Evolutionary conservation across 2,888 invertebrate genomes (phyloP).

Genomic region (Platycnemis pennipes): DNA sequence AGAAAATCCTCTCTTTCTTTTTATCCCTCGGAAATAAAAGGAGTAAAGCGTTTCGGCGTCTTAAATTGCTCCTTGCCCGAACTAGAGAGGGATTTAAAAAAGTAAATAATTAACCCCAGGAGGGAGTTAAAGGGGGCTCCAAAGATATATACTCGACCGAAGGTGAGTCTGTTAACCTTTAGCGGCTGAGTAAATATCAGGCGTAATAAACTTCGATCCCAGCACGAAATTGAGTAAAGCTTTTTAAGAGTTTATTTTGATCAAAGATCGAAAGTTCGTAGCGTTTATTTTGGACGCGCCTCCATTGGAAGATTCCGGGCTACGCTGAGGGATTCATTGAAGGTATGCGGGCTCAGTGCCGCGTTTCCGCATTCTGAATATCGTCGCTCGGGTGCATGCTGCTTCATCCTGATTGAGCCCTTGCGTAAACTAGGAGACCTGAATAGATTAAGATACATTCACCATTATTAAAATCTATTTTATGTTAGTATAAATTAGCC

Average conservation of each 20-base stretch:
- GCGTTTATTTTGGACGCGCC: conserved; percentile 17
- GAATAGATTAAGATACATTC: no score
- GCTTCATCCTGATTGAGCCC: background rate
- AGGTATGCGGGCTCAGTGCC: background rate
- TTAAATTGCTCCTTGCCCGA: conserved; percentile 1
- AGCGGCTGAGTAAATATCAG: background rate
- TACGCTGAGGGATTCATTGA: background rate
- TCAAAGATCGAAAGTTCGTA: conserved; percentile 12
- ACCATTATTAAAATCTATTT: no score
- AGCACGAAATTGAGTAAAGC: background rate
- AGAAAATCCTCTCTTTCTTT: background rate
- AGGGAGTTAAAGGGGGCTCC: background rate
- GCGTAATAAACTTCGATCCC: background rate
- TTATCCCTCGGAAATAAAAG: background rate
- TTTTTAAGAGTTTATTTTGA: conserved; percentile 11
- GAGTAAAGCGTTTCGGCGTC: background rate
- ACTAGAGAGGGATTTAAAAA: background rate
- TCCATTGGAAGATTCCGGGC: background rate
- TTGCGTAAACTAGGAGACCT: no score
- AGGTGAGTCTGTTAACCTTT: conserved; percentile 21
- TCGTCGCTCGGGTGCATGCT: background rate
- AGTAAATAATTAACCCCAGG: conserved; percentile 5
- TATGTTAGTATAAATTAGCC: no score
- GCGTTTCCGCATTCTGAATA: conserved; percentile 6
- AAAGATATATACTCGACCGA: background rate